Evolutionary conservation across 2,797 vertebrate species (phyloP).

Genomic region (Ctenochaetus hawaiiensis): DNA sequence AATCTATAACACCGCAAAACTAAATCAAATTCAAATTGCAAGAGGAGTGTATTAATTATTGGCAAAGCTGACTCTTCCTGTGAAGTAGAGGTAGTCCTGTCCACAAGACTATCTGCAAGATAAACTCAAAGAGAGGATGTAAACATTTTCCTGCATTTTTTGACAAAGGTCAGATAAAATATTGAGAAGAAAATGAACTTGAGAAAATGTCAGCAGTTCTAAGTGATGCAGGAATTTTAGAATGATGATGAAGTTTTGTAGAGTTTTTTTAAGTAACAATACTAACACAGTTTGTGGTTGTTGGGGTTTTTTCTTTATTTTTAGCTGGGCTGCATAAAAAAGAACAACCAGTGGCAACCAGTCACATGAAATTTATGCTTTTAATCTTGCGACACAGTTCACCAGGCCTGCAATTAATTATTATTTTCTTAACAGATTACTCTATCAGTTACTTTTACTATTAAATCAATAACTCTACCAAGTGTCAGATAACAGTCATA

Average conservation of each 20-base stretch:
- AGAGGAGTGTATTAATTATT: slow-evolving; percentile 29
- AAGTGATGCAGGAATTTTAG: neutral
- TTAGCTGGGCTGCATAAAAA: neutral
- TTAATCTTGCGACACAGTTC: no score
- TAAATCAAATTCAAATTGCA: slow-evolving; percentile 27
- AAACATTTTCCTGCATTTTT: neutral
- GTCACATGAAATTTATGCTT: neutral
- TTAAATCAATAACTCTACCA: neutral
- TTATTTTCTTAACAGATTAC: no score
- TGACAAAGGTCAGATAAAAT: slow-evolving; percentile 2
- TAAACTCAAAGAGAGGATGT: neutral
- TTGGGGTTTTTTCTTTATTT: neutral
- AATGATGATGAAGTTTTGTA: neutral
- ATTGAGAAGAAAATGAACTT: neutral
- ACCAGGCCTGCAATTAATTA: neutral
- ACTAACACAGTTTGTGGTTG: neutral
- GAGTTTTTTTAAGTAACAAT: neutral
- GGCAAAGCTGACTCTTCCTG: neutral
- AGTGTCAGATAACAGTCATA: no score
- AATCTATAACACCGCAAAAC: slow-evolving; percentile 28
- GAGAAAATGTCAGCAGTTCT: neutral
- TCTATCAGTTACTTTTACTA: neutral
- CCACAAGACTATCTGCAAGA: neutral
- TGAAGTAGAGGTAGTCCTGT: neutral
- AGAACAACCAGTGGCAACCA: neutral